Conservation (phyloP, 2,113 vertebrate species). For the Gallinago jamesoni region DNA sequence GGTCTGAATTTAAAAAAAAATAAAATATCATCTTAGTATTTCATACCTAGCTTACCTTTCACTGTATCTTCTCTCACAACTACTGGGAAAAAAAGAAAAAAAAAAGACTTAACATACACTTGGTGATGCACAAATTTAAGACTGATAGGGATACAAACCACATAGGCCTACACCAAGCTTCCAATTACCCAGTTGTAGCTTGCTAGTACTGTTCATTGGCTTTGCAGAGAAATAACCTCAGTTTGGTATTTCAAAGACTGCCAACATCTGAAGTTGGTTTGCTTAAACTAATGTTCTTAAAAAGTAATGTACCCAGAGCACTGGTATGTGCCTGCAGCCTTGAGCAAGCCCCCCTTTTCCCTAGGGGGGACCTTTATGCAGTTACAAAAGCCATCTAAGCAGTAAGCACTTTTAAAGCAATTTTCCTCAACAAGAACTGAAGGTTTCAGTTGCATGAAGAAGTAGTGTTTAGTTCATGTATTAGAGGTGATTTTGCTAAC, state of each 20-base stretch:
- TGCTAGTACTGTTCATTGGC: not conserved
- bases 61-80: not conserved
- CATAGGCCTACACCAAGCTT: not conserved
- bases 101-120: not conserved
- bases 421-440: not conserved
- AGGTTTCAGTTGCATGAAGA: not conserved
- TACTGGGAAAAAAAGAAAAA: not conserved
- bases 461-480: not conserved
- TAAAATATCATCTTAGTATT: not conserved
- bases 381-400: not conserved
- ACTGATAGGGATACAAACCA: not conserved
- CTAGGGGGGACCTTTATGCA: not conserved
- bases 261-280: not conserved
- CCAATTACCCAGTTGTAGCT: not conserved
- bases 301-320: not conserved
- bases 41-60: not conserved
- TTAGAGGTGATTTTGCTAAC: not conserved
- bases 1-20: not conserved
- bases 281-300: not conserved
- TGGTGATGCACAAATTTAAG: not conserved
- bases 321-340: not conserved
- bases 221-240: not conserved
- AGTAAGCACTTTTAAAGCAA: not conserved
- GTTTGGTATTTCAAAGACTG: not conserved
- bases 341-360: not conserved